A percentile compares a stretch with the other conserved stretches of the same genome.
Evolutionary conservation across 2,113 vertebrate genomes (phyloP).

Genomic region (Pseudorasbora parva): DNA sequence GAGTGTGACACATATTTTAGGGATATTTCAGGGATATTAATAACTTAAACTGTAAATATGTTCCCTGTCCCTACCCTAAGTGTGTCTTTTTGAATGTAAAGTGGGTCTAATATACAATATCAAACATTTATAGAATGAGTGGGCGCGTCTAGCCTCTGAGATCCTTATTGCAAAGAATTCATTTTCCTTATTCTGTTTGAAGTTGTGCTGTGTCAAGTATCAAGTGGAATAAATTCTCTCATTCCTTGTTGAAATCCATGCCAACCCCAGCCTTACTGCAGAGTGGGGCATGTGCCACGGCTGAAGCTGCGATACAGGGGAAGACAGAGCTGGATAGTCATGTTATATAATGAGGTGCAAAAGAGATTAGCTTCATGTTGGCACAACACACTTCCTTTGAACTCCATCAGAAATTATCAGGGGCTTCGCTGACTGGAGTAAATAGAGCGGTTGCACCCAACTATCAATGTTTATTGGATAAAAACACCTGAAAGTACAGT

Average conservation of each 20-base stretch:
- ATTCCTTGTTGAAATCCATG: constrained; percentile 8
- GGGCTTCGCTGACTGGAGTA: neutral
- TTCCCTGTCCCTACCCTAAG: neutral
- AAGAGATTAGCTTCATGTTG: constrained; percentile 31
- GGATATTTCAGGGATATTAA: neutral
- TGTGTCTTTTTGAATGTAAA: neutral
- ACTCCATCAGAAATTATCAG: neutral
- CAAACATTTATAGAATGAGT: neutral
- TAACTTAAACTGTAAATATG: neutral
- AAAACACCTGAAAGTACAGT: neutral
- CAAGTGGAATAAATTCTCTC: constrained; percentile 12
- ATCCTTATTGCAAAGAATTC: constrained; percentile 26
- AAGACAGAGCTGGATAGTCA: neutral
- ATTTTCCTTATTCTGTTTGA: constrained; percentile 51
- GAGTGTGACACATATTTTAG: neutral
- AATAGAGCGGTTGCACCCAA: neutral
- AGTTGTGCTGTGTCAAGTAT: constrained; percentile 21
- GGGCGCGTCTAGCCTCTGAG: neutral
- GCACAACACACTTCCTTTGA: constrained; percentile 7
- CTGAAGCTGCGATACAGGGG: neutral
- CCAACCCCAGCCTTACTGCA: constrained; percentile 13
- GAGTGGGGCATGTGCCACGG: constrained; percentile 3
- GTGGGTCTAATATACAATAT: constrained; percentile 26
- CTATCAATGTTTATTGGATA: neutral
- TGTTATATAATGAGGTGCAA: constrained; percentile 19